A percentile compares a stretch with the other conserved stretches of the same genome.
These are phyloP conservation scores for Plagodis dolabraria DNA, from an alignment of 2,888 invertebrate species.

Conservation along the genomic window DNA sequence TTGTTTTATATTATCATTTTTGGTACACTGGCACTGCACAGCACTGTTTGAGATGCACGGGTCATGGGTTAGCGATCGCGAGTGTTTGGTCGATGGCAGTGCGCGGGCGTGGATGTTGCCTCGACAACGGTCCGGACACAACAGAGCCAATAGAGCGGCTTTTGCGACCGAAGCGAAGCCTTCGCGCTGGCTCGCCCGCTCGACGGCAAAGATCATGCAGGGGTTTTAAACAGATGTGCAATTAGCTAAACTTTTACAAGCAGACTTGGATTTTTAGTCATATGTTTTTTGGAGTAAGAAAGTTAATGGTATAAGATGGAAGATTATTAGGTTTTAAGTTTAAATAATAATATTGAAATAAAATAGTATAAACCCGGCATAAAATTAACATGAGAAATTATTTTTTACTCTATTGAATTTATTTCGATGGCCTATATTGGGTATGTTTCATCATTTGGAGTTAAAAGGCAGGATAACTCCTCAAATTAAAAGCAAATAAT, in stretches of 20 bases:
- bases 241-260: conserved; percentile 35
- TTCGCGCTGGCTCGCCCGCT: conserved; percentile 59
- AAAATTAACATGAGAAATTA: too few species aligned
- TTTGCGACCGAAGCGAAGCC: conserved; percentile 48
- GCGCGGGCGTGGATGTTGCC: conserved; percentile 59
- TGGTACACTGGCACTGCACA: conserved; percentile 71
- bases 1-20: conserved; percentile 56
- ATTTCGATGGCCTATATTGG: too few species aligned
- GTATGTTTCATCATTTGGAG: too few species aligned
- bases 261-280: too few species aligned
- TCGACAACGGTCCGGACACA: conserved; percentile 76
- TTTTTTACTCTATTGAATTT: too few species aligned
- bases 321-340: too few species aligned
- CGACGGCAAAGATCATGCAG: conserved; percentile 58
- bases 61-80: conserved; percentile 19
- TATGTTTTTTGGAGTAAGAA: too few species aligned
- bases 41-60: conserved; percentile 48
- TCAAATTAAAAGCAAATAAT: too few species aligned
- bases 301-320: too few species aligned
- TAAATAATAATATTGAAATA: too few species aligned
- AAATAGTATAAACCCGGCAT: too few species aligned
- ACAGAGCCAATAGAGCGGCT: conserved; percentile 52
- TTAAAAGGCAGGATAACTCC: too few species aligned
- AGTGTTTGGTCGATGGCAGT: conserved; percentile 56
- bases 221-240: conserved; percentile 30